Percentiles rank a stretch among this genome's conserved stretches.
Conservation (phyloP, 2,888 invertebrate species). For the Andrena fulva region DNA sequence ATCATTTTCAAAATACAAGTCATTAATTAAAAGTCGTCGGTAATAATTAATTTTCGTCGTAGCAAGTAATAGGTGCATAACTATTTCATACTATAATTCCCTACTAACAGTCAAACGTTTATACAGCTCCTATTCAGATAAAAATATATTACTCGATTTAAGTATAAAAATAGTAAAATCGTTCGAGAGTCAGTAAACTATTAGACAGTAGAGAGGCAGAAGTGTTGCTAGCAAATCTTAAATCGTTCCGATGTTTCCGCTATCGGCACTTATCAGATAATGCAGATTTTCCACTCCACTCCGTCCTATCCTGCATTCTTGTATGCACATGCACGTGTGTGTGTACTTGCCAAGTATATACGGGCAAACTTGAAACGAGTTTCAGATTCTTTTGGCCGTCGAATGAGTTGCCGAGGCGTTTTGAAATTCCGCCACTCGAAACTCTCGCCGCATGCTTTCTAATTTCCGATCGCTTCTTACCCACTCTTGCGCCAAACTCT, state of each 20-base stretch:
- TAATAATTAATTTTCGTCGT: not conserved
- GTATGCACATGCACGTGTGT: slow-evolving; percentile 2
- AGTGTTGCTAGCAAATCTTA: slow-evolving; percentile 23
- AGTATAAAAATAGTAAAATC: not conserved
- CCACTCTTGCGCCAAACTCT: slow-evolving; percentile 43
- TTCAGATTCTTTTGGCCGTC: slow-evolving; percentile 66
- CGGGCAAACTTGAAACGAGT: slow-evolving; percentile 60
- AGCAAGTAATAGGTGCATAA: slow-evolving; percentile 2
- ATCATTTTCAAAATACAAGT: slow-evolving; percentile 12
- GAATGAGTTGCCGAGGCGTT: slow-evolving; percentile 65
- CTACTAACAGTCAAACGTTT: not conserved
- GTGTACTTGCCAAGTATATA: slow-evolving; percentile 8
- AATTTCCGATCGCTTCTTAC: slow-evolving; percentile 77
- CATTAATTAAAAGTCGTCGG: slow-evolving; percentile 18
- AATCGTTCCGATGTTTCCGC: slow-evolving; percentile 20
- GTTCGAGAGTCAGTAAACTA: not conserved
- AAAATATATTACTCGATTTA: not conserved
- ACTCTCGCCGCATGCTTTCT: slow-evolving; percentile 73
- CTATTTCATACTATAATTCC: not conserved
- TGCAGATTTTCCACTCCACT: slow-evolving; percentile 54
- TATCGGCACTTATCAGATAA: slow-evolving; percentile 53
- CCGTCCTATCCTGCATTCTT: slow-evolving; percentile 31
- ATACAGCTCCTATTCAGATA: not conserved
- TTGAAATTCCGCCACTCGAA: slow-evolving; percentile 69
- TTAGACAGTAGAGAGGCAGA: not conserved